A percentile compares a stretch with the other conserved stretches of the same genome.
These are phyloP conservation scores for Kobus ellipsiprymnus DNA, from an alignment of 2,113 vertebrate genomes.

Conservation along the genomic window DNA sequence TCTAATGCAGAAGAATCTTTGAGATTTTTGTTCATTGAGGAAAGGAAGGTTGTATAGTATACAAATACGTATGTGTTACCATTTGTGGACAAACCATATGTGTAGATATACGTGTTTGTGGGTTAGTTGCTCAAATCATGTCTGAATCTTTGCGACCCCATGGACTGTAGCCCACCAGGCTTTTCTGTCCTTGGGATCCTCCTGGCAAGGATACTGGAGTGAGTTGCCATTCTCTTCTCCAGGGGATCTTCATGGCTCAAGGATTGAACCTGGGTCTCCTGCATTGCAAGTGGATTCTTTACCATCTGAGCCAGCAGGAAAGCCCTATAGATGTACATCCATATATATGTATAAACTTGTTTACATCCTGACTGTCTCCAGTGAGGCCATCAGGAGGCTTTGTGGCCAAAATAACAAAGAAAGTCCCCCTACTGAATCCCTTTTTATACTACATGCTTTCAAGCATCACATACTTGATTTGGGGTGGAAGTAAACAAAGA, in stretches of 20 bases:
- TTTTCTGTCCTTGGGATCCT: neutral
- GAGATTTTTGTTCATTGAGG: neutral
- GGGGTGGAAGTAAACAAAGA: neutral
- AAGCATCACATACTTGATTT: too few relatives aligned
- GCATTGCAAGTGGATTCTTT: neutral
- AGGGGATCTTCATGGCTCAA: neutral
- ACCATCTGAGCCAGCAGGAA: neutral
- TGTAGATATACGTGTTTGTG: fast-evolving
- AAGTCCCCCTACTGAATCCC: fast-evolving
- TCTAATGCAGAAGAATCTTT: neutral
- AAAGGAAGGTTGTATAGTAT: neutral
- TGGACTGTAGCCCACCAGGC: neutral
- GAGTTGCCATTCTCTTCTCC: neutral
- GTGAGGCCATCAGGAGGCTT: neutral
- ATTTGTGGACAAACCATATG: fast-evolving
- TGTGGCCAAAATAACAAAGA: neutral
- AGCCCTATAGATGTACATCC: neutral
- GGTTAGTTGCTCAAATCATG: neutral
- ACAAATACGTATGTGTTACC: neutral
- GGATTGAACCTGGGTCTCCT: neutral
- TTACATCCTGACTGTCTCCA: neutral
- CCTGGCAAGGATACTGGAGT: neutral
- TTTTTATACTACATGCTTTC: too few relatives aligned
- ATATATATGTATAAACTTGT: neutral
- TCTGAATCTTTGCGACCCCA: neutral